Conservation (phyloP, 2,113 vertebrate genomes). For the Conger conger region DNA sequence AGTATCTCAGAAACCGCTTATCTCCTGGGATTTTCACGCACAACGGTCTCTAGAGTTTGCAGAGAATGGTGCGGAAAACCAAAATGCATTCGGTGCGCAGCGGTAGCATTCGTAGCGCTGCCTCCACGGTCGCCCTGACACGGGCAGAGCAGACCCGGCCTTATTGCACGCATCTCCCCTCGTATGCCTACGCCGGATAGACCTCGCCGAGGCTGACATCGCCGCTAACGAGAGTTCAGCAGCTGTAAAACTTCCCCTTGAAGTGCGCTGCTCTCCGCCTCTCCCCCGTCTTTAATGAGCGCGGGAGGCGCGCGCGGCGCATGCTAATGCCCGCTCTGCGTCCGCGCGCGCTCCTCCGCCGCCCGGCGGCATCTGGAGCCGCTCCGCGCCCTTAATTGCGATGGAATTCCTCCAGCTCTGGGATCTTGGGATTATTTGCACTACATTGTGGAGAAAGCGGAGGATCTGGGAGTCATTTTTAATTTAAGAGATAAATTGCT, state of each 20-base stretch:
- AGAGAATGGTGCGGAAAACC: too few species aligned
- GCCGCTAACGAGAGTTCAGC: not conserved
- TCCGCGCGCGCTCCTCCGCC: not conserved
- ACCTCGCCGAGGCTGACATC: not conserved
- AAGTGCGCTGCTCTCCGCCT: conserved; percentile 35
- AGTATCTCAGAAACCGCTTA: too few species aligned
- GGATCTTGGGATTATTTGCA: conserved; percentile 23
- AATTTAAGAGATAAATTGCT: conserved; percentile 6
- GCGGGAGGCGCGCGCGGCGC: not conserved
- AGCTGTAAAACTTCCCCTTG: not conserved
- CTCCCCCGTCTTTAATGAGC: not conserved
- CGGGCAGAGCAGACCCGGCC: not conserved
- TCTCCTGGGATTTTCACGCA: too few species aligned
- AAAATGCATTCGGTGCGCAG: too few species aligned
- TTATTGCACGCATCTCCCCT: too few species aligned
- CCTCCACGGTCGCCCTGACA: too few species aligned
- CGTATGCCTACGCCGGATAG: not conserved
- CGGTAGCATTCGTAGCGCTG: too few species aligned
- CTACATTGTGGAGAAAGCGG: conserved; percentile 1
- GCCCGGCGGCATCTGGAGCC: not conserved
- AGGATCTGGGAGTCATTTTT: not conserved
- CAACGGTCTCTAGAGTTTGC: too few species aligned
- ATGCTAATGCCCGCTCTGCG: not conserved
- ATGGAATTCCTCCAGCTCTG: conserved; percentile 22
- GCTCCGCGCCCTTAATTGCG: conserved; percentile 18